Evolutionary conservation across 2,797 vertebrate genomes (phyloP).

Genomic region (Numenius phaeopus): DNA sequence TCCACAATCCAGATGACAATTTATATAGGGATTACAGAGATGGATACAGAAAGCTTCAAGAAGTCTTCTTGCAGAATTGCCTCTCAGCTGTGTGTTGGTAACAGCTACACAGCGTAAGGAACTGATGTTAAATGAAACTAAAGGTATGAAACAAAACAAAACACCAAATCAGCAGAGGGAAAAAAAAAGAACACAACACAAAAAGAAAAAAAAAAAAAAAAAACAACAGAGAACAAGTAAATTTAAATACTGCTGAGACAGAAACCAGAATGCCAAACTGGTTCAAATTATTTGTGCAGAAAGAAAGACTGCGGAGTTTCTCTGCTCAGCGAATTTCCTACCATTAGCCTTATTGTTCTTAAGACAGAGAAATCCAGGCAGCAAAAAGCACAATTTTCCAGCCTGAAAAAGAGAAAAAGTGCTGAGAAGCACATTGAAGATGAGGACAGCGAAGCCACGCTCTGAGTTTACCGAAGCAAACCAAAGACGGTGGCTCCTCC

Average conservation of each 20-base stretch:
- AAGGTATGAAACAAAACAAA: neutral
- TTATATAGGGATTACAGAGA: neutral
- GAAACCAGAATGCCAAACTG: neutral
- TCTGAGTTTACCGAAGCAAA: neutral
- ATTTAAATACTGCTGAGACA: conserved; percentile 13
- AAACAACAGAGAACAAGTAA: neutral
- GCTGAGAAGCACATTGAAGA: neutral
- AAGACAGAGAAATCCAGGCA: neutral
- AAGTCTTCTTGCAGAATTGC: neutral
- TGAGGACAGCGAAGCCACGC: rapidly evolving
- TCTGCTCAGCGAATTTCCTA: neutral
- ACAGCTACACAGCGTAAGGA: neutral
- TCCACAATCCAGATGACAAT: neutral
- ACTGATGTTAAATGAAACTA: neutral
- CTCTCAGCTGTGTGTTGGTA: neutral
- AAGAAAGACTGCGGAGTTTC: neutral
- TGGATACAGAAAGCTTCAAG: neutral
- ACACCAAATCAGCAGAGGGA: neutral
- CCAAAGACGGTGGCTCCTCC: rapidly evolving
- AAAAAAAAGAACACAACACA: neutral
- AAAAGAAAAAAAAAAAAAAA: too few relatives aligned
- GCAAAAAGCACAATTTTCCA: neutral
- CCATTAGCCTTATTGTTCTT: neutral
- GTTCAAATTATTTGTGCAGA: neutral
- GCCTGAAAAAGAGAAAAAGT: neutral